These are phyloP conservation scores for Alcedo atthis DNA, from an alignment of 2,797 vertebrate species.

Conservation along the genomic window DNA sequence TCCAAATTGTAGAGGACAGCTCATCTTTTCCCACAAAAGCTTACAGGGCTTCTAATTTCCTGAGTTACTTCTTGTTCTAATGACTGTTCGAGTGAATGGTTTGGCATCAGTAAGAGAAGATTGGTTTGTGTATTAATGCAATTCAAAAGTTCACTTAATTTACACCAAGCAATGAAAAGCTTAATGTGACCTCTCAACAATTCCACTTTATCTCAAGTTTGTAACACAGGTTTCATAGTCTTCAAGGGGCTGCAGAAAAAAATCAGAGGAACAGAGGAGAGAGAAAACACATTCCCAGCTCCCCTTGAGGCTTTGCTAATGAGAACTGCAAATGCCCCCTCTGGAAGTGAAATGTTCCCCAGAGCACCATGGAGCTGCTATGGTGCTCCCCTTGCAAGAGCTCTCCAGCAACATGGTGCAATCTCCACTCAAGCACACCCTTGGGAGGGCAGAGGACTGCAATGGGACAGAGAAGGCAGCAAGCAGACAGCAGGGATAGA, in stretches of 20 bases:
- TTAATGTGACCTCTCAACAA: not conserved
- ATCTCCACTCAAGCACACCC: not conserved
- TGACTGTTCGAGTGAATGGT: not conserved
- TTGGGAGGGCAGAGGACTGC: fast-evolving
- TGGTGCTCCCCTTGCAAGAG: fast-evolving
- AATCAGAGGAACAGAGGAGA: not conserved
- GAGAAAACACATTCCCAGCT: not conserved
- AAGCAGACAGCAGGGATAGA: not conserved
- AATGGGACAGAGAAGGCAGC: not conserved
- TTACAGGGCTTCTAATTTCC: constrained; percentile 6
- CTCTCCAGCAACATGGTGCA: not conserved
- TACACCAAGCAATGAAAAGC: constrained; percentile 27
- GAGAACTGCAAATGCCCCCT: not conserved
- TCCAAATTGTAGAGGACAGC: not conserved
- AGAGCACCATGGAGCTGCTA: fast-evolving
- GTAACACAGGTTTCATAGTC: not conserved
- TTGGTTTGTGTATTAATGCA: not conserved
- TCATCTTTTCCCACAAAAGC: constrained; percentile 22
- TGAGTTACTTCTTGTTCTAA: not conserved
- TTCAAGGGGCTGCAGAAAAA: not conserved
- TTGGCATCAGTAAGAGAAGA: not conserved
- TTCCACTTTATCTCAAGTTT: not conserved
- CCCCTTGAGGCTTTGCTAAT: not conserved
- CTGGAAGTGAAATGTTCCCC: fast-evolving
- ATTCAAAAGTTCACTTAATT: constrained; percentile 18